Conservation (phyloP, 2,888 invertebrate genomes). For the Hypomecis punctinalis region DNA sequence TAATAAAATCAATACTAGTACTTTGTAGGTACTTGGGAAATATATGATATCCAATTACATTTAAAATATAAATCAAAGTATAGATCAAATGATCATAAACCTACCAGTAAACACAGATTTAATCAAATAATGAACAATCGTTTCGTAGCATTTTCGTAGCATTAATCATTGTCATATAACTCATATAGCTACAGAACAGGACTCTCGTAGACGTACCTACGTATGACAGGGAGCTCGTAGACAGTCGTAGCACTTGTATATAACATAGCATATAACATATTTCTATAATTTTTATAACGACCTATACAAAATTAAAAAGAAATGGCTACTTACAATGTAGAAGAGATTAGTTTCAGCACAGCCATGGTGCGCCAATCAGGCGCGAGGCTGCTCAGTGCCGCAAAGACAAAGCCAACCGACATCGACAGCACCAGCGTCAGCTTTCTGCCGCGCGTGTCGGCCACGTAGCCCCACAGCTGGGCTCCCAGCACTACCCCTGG, state of each 20-base stretch:
- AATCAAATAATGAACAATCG: neutral
- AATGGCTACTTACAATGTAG: conserved; percentile 74
- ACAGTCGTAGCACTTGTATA: neutral
- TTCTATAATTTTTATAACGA: neutral
- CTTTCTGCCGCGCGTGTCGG: conserved; percentile 74
- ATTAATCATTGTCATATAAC: neutral
- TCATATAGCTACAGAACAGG: too few relatives aligned
- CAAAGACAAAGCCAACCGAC: conserved; percentile 75
- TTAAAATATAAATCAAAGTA: too few relatives aligned
- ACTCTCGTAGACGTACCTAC: too few relatives aligned
- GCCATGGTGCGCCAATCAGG: conserved; percentile 78
- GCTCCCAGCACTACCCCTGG: conserved; percentile 77
- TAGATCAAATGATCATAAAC: too few relatives aligned
- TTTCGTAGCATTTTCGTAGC: conserved; percentile 5
- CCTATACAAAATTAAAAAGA: neutral
- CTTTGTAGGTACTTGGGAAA: too few relatives aligned
- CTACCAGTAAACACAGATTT: too few relatives aligned
- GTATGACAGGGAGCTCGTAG: neutral
- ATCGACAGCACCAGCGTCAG: conserved; percentile 75
- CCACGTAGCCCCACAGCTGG: conserved; percentile 79
- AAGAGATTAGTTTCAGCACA: conserved; percentile 71
- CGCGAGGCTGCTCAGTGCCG: conserved; percentile 72
- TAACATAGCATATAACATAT: neutral
- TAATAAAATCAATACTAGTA: too few relatives aligned
- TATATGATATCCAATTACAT: too few relatives aligned